Conservation (phyloP, 2,113 vertebrate genomes). For the Neogale vison region DNA sequence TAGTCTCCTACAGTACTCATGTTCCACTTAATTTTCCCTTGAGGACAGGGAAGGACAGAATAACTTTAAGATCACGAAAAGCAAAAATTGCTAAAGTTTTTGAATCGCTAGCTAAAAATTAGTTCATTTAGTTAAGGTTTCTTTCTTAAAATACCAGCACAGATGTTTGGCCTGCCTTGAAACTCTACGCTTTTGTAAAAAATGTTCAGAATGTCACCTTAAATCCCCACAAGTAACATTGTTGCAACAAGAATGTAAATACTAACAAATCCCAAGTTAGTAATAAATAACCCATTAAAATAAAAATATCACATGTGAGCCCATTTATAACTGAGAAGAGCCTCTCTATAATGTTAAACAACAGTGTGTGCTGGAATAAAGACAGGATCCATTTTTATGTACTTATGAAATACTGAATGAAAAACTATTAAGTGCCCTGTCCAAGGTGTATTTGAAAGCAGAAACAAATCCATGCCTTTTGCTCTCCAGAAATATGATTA, state of each 20-base stretch:
- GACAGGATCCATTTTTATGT: neutral
- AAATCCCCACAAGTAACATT: constrained; percentile 80
- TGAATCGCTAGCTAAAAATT: constrained; percentile 69
- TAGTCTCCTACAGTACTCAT: constrained; percentile 41
- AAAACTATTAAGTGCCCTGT: neutral
- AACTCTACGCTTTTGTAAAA: constrained; percentile 72
- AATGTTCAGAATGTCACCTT: constrained; percentile 85
- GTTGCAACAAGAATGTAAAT: constrained; percentile 73
- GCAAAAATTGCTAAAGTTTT: constrained; percentile 57
- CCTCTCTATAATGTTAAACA: constrained; percentile 3
- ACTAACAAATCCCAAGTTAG: constrained; percentile 65
- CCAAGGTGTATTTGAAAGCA: neutral
- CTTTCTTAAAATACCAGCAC: constrained; percentile 65
- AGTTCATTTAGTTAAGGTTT: constrained; percentile 69
- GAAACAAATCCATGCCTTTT: neutral
- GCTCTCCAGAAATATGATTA: neutral
- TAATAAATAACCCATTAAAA: constrained; percentile 79
- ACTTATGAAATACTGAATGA: neutral
- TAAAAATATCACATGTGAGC: constrained; percentile 77
- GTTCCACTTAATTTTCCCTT: constrained; percentile 59
- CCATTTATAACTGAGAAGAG: constrained; percentile 31
- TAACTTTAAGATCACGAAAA: constrained; percentile 57
- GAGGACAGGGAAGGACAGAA: constrained; percentile 47
- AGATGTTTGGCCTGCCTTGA: constrained; percentile 80
- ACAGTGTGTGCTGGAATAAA: neutral